Percentiles rank a stretch among this genome's conserved stretches.
Evolutionary conservation across 2,888 invertebrate species (phyloP).

Genomic region (Eupithecia exiguata): DNA sequence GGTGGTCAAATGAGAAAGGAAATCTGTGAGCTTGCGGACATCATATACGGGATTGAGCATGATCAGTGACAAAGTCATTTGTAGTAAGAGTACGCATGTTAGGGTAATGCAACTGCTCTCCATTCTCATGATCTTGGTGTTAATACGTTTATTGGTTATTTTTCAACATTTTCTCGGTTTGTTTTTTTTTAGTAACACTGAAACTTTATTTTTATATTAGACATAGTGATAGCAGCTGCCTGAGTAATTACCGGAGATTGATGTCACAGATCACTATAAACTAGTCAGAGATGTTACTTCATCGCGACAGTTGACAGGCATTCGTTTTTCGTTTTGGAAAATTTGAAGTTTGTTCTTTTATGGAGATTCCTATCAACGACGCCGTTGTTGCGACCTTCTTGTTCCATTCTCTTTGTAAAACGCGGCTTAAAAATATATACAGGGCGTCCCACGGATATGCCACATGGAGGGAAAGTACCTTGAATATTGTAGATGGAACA

Average conservation of each 20-base stretch:
- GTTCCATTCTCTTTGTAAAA: not conserved
- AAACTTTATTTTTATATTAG: not conserved
- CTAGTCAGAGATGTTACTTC: too few relatives aligned
- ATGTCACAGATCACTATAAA: too few relatives aligned
- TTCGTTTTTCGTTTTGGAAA: conserved; percentile 60
- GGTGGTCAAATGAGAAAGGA: conserved; percentile 50
- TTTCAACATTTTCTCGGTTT: conserved; percentile 53
- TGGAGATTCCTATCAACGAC: conserved; percentile 20
- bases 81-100: conserved; percentile 60
- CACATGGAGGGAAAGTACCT: too few relatives aligned
- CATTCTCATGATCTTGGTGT: conserved; percentile 56
- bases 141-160: not conserved
- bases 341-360: conserved; percentile 50
- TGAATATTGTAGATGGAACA: too few relatives aligned
- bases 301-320: conserved; percentile 40
- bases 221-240: not conserved
- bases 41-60: conserved; percentile 73
- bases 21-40: conserved; percentile 56
- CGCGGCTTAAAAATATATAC: too few relatives aligned
- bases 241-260: not conserved
- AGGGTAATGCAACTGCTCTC: conserved; percentile 60
- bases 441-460: too few relatives aligned
- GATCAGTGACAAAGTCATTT: conserved; percentile 64
- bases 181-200: not conserved
- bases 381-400: not conserved